Evolutionary conservation across 23 tunicate genomes (phyloP), one percentile per base, ranked within the genome.

Genomic region (Diplosoma virens): DNA sequence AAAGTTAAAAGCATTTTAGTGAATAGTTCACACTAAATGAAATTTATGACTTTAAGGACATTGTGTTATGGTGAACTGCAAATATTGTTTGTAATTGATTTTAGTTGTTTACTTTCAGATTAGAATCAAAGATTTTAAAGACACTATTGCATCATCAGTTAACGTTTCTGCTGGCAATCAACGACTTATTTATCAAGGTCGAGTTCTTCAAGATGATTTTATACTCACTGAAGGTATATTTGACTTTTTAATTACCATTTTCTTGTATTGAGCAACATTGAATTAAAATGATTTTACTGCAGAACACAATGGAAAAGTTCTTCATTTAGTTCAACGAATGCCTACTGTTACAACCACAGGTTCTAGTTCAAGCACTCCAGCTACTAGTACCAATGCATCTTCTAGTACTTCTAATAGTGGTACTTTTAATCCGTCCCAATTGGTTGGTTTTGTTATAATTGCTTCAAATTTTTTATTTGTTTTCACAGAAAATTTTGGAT

Each of bases 231-330:
- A 63, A 73, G 87, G 87, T 73, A 30, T 27, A 5, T 58, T 17
- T n/a, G n/a, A n/a, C n/a, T n/a, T n/a, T n/a, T 41, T 41, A 41
- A 41, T 9, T 41, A 14, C 50, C 14, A 41, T 41, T 41, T 41
- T 41, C 50, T 7, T 11, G 28, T 18, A 18, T 32, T 66, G 28
- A 31, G 59, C 5, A 25, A 59, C 22, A 50, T 18, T 58, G 9
- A 24, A 11, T 25, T 4, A 25, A 67, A 22, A n/a, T 45, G 9
- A 11, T 52, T 74, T 55, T 55, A 17, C 47, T 81, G 32, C 37
- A 85, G 93, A 87, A 17, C 84, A 81, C 35, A 37, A 80, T 80
- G 93, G 86, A 36, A 87, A 87, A 73, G 86, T 80, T 14, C 37
- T 87, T 33, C 93, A 87, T 60, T 59, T 87, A 32, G 93, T 87